Percentiles rank a stretch among this genome's conserved stretches.
phyloP scores from a whole-genome alignment of 2,888 invertebrate species.

The Alloscopus bannaensis region DNA sequence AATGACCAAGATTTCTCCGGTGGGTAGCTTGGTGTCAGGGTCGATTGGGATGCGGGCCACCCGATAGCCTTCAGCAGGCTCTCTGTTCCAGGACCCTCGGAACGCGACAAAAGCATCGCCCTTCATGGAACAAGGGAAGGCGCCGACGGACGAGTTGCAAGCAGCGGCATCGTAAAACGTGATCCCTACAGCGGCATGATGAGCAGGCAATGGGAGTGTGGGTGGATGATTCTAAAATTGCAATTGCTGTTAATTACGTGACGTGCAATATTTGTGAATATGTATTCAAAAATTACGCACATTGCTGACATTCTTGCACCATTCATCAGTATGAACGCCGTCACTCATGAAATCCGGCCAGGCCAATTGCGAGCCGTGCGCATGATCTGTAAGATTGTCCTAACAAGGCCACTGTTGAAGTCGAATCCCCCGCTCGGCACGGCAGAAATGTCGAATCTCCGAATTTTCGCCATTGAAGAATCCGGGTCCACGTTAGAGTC shows the following conservation, averaged over 20 bases:
- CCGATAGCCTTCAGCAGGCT: constrained; percentile 61
- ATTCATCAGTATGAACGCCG: constrained; percentile 64
- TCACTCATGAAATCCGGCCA: constrained; percentile 66
- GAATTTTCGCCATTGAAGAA: constrained; percentile 25
- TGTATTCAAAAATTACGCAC: constrained; percentile 51
- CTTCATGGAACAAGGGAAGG: constrained; percentile 66
- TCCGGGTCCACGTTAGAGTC: background rate
- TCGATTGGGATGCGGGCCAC: constrained; percentile 59
- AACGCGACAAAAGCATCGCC: constrained; percentile 67
- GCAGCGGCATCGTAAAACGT: constrained; percentile 59
- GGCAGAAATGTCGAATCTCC: constrained; percentile 46
- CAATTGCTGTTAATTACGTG: too few species aligned
- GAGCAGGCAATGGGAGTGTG: constrained; percentile 66
- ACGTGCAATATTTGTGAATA: too few species aligned
- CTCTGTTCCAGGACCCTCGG: constrained; percentile 67
- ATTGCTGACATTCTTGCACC: constrained; percentile 64
- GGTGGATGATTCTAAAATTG: constrained; percentile 65
- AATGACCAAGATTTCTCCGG: constrained; percentile 56
- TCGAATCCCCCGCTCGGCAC: constrained; percentile 46
- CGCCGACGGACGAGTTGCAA: constrained; percentile 50
- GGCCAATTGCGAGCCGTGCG: constrained; percentile 64
- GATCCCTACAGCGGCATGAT: constrained; percentile 68
- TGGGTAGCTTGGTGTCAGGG: constrained; percentile 39
- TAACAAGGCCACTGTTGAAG: constrained; percentile 24
- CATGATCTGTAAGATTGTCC: constrained; percentile 45